Base-by-base conservation (phyloP, 1,140 invertebrate genomes). In the Neodiprion lecontei region DNA sequence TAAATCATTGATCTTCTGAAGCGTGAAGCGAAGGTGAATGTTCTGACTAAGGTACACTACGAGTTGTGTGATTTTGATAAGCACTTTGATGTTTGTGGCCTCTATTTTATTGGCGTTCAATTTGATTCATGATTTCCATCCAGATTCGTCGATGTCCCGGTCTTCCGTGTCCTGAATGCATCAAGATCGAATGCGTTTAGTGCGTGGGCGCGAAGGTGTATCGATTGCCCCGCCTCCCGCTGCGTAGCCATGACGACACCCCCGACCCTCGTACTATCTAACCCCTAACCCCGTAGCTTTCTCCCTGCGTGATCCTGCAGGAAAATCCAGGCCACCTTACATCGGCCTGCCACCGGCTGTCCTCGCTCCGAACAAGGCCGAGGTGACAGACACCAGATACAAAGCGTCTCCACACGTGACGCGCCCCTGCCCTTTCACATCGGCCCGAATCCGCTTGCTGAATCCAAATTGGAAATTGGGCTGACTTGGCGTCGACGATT, bases 191-290 rank as follows among this genome's bases (percentile, higher is more conserved):
- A 81, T 83, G 77, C 80, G 82, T 79, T 81, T 78, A 81, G 81
- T 80, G 82, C 82, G 83, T 83, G 83, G 80, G 82, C 53, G 83
- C 84, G 85, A 87, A 86, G 86, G 86, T 88, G 84, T 87, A 88
- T 88, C 86, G 87, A 88, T 88, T 88, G 87, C 86, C 84, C 85
- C 87, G 86, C 87, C 87, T 78, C 86, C 86, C 79, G 84, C 85
- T 87, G 85, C 85, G 87, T 88, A 86, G 84, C 79, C 87, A 88
- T 88, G 87, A 88, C 87, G 84, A 88, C 87, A 87, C 85, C 83
- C 86, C 86, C 85, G 84, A 83, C 84, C 53, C 53, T 61, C 11
- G 4, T 61, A 9, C 74, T 85, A 85, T 86, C 81, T 84, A 86
- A 87, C 83, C 85, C 84, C 83, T 86, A 84, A 82, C 83, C 83